Percentiles rank a stretch among this genome's conserved stretches.
Evolutionary conservation across 2,888 invertebrate species (phyloP).

Genomic region (Neoaliturus tenellus): DNA sequence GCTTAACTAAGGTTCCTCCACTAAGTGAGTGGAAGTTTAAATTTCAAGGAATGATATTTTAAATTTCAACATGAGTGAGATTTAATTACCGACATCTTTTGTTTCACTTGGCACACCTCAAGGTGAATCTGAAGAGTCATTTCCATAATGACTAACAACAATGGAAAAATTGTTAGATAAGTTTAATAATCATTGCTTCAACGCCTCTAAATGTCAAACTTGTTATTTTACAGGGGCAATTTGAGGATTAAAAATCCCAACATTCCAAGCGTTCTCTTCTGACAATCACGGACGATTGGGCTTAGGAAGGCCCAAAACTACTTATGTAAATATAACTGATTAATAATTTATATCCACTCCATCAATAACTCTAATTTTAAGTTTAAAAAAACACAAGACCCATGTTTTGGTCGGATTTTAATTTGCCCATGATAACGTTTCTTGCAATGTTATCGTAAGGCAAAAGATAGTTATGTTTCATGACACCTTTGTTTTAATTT

Average conservation of each 20-base stretch:
- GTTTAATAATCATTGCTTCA: neutral
- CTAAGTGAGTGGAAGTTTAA: too few species aligned
- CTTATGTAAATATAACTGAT: neutral
- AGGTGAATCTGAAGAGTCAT: too few species aligned
- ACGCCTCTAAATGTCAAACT: neutral
- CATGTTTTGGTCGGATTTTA: neutral
- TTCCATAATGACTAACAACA: too few species aligned
- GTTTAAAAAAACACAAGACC: neutral
- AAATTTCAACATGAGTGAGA: too few species aligned
- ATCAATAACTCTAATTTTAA: neutral
- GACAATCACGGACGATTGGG: constrained; percentile 1
- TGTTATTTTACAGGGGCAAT: neutral
- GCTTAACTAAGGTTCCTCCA: too few species aligned
- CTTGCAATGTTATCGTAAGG: neutral
- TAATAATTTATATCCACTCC: neutral
- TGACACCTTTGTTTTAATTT: constrained; percentile 2
- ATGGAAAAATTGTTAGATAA: too few species aligned
- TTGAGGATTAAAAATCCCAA: neutral
- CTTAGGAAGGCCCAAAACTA: neutral
- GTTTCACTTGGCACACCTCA: too few species aligned
- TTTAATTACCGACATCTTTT: too few species aligned
- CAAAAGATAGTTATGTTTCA: neutral
- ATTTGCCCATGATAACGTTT: neutral
- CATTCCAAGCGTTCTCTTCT: neutral
- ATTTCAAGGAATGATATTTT: too few species aligned